Evolutionary conservation across 2,888 invertebrate genomes (phyloP).

Genomic region (Leptothorax acervorum): DNA sequence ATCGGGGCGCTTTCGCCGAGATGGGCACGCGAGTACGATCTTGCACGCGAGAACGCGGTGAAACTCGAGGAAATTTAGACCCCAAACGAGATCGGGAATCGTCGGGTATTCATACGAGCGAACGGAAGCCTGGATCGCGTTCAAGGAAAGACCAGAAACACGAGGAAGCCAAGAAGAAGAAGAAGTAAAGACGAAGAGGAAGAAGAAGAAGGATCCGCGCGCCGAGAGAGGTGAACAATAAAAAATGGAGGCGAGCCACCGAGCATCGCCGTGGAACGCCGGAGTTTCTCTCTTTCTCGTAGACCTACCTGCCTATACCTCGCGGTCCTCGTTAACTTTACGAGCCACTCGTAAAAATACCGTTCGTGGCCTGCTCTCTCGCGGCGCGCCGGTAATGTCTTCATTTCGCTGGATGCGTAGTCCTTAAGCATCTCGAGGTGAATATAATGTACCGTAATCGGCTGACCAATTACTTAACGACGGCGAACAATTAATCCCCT

Average conservation of each 20-base stretch:
- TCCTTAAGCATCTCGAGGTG: constrained; percentile 79
- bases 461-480: constrained; percentile 84
- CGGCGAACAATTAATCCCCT: constrained; percentile 81
- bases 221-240: constrained; percentile 60
- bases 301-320: constrained; percentile 60
- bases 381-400: constrained; percentile 82
- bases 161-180: constrained; percentile 22
- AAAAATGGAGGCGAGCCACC: constrained; percentile 72
- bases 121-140: constrained; percentile 32
- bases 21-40: constrained; percentile 31
- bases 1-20: constrained; percentile 24
- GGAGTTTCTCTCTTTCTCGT: constrained; percentile 72
- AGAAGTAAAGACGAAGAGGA: not conserved
- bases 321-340: constrained; percentile 84
- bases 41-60: constrained; percentile 35
- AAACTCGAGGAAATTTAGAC: constrained; percentile 43
- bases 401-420: constrained; percentile 81
- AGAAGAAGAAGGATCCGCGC: constrained; percentile 2
- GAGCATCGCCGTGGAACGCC: constrained; percentile 68
- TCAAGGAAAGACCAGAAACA: constrained; percentile 22
- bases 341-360: constrained; percentile 85
- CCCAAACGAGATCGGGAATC: constrained; percentile 2
- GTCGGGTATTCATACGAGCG: constrained; percentile 1
- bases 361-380: constrained; percentile 79
- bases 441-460: constrained; percentile 85